Base-by-base conservation (phyloP, 2,113 vertebrate species). In the Origma solitaria region DNA sequence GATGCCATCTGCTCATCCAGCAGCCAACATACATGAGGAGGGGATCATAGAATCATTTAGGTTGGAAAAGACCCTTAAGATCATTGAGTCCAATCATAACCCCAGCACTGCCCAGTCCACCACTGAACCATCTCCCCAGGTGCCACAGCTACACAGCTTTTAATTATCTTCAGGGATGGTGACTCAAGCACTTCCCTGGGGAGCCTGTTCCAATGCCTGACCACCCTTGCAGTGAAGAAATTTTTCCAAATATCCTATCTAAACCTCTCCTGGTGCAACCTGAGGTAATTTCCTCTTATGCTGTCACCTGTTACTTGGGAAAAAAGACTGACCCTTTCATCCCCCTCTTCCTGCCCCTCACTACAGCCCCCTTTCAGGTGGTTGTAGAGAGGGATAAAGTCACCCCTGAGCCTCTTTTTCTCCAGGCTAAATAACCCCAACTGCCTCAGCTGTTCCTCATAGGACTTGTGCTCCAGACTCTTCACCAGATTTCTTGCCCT, bases 241-340 rank as follows among this genome's bases (percentile, higher is more conserved):
- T 13, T 45, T 33, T 84, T 51, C 33, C 14, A 35, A 38, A 72
- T 35, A 51, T 21, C 17, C n/a, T 40, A 23, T 51, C 37, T 51
- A 65, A 58, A 65, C 10, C 20, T 51, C 24, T 30, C 10, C 20
- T 58, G 51, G 11, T 17, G 17, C 28, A 84, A 58, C 31, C 10
- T 71, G 22, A 42, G 5, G 22, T 25, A 11, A 31, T 58, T 85
- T 50, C 16, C 21, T 58, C 31, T 18, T 33, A 20, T 27, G 9
- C 21, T 60, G 5, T 40, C 3, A 1, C 23, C 25, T 15, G 10
- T 50, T 28, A 23, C 33, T 14, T 45, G 37, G 19, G 22, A 44
- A 23, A 73, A n/a, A 42, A 58, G 22, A 33, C 10, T 1, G 15
- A 47, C 11, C 7, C 1, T 44, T 49, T 77, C 0, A 0, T 14